phyloP scores from a whole-genome alignment of 2,797 vertebrate species.

The Gambusia yucatana region DNA sequence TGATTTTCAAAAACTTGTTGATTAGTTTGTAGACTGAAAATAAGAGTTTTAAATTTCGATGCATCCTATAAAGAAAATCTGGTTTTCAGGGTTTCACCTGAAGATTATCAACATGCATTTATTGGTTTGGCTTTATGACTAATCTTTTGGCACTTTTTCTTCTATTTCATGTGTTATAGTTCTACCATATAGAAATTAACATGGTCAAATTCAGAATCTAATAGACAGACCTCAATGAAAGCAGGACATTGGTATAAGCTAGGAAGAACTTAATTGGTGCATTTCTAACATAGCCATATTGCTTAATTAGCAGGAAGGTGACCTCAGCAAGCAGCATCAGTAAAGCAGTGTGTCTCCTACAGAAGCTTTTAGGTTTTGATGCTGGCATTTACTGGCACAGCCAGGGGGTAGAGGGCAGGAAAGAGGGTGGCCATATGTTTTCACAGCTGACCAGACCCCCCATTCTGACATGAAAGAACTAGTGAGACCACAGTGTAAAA shows the following conservation, averaged over 20 bases:
- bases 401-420: slow-evolving; percentile 31
- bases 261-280: neutral
- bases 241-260: neutral
- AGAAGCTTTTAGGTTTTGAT: slow-evolving; percentile 70
- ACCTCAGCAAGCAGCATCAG: slow-evolving; percentile 62
- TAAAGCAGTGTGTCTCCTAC: slow-evolving; percentile 44
- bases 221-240: neutral
- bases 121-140: neutral
- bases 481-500: slow-evolving; percentile 60
- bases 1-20: neutral
- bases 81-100: neutral
- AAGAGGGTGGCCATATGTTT: slow-evolving; percentile 71
- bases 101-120: neutral
- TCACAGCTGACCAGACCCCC: slow-evolving; percentile 83
- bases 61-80: neutral
- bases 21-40: neutral
- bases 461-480: slow-evolving; percentile 79
- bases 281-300: neutral
- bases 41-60: neutral
- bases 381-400: slow-evolving; percentile 79
- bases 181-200: no score
- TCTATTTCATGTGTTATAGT: neutral
- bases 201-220: neutral
- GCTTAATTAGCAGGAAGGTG: slow-evolving; percentile 76
- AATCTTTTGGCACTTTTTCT: neutral